Percentiles rank a stretch among this genome's conserved stretches.
phyloP scores from a whole-genome alignment of 1,140 invertebrate species.

The Bombus terrestris region DNA sequence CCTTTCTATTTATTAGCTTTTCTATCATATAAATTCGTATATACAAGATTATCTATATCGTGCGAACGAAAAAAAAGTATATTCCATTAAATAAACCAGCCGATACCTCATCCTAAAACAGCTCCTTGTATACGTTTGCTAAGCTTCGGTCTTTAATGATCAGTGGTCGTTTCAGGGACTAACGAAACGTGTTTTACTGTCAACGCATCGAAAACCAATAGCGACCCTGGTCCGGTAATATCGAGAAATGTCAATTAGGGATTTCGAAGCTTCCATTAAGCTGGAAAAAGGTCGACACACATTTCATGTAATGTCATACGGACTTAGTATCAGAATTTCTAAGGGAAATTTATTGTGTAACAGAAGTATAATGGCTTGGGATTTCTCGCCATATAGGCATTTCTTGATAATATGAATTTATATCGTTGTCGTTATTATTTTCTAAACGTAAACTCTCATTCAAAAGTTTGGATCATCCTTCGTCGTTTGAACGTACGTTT shows the following conservation, averaged over 20 bases:
- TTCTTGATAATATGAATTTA: not conserved
- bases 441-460: not conserved
- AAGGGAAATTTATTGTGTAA: too few relatives aligned
- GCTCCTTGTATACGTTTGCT: too few relatives aligned
- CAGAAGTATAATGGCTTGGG: not conserved
- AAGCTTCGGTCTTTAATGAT: conserved; percentile 31
- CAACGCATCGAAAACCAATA: conserved; percentile 57
- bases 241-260: conserved; percentile 19
- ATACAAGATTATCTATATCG: not conserved
- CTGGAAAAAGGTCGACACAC: not conserved
- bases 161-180: not conserved
- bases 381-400: not conserved
- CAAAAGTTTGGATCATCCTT: too few relatives aligned
- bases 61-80: not conserved
- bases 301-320: not conserved
- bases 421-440: not conserved
- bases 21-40: too few relatives aligned
- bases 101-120: not conserved
- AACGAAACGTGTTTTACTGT: not conserved
- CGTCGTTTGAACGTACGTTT: too few relatives aligned
- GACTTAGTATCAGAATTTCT: not conserved
- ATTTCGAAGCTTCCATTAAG: not conserved
- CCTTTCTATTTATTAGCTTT: not conserved
- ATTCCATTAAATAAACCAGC: not conserved
- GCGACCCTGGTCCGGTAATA: not conserved